A percentile compares a stretch with the other conserved stretches of the same genome.
These are phyloP conservation scores for Tiliacea aurago DNA, from an alignment of 2,888 invertebrate species.

Conservation along the genomic window DNA sequence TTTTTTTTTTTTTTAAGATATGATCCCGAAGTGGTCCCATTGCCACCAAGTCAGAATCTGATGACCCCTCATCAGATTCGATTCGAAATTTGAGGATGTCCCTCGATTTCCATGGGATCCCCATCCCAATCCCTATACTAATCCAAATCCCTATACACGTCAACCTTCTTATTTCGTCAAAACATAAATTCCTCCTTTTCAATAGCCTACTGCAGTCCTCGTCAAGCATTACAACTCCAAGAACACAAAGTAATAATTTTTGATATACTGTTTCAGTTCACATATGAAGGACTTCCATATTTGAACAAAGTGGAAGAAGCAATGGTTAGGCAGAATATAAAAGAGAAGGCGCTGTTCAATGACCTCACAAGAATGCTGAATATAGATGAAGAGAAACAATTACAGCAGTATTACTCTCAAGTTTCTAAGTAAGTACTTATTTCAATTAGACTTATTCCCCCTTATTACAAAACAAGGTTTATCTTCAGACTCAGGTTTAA, in stretches of 20 bases:
- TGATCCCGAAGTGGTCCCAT: too few relatives aligned
- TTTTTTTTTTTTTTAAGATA: too few relatives aligned
- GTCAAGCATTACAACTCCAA: background rate
- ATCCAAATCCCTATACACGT: too few relatives aligned
- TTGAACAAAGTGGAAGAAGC: constrained; percentile 90
- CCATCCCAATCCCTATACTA: too few relatives aligned
- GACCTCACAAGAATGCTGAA: constrained; percentile 72
- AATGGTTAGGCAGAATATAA: constrained; percentile 77
- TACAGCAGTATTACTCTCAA: constrained; percentile 82
- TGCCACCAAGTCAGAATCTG: too few relatives aligned
- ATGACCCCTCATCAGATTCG: too few relatives aligned
- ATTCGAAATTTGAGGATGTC: too few relatives aligned
- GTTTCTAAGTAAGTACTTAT: constrained; percentile 79
- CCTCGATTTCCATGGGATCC: too few relatives aligned
- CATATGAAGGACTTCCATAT: constrained; percentile 92
- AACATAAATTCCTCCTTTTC: background rate
- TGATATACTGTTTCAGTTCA: constrained; percentile 89
- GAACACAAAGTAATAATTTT: background rate
- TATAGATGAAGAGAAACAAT: constrained; percentile 76
- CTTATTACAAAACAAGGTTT: too few relatives aligned
- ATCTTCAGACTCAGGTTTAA: too few relatives aligned
- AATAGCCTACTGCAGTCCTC: background rate
- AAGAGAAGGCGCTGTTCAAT: constrained; percentile 74
- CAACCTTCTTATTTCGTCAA: background rate
- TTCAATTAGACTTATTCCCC: background rate